Conservation (phyloP, 2,797 vertebrate genomes). For the Lutjanus campechanus region DNA sequence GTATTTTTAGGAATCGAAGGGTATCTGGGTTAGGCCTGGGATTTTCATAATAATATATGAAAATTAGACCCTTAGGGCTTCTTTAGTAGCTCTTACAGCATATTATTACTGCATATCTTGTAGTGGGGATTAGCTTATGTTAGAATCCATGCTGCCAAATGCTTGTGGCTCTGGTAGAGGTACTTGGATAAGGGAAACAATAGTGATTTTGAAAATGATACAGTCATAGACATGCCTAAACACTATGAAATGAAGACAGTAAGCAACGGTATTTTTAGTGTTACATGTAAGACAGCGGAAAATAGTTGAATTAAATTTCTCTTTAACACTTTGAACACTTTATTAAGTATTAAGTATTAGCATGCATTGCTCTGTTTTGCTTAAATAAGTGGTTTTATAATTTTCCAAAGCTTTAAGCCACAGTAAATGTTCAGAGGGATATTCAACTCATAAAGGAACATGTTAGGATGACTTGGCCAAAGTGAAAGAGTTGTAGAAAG, state of each 20-base stretch:
- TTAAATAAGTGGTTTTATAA: background rate
- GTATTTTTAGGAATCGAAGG: slow-evolving; percentile 15
- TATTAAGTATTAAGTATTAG: background rate
- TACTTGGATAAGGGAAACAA: slow-evolving; percentile 20
- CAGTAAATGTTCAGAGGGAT: background rate
- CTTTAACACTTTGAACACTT: background rate
- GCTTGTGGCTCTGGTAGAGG: slow-evolving; percentile 15
- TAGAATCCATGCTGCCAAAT: slow-evolving; percentile 29
- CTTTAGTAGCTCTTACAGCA: slow-evolving; percentile 33
- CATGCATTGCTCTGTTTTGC: background rate
- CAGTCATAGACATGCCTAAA: background rate
- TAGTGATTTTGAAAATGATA: slow-evolving; percentile 24
- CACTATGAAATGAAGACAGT: background rate
- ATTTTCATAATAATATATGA: slow-evolving; percentile 43
- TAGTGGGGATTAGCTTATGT: slow-evolving; percentile 32
- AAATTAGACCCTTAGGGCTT: slow-evolving; percentile 39
- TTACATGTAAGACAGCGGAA: background rate
- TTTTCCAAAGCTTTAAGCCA: background rate
- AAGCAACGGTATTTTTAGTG: background rate
- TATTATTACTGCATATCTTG: slow-evolving; percentile 43
- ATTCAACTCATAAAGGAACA: background rate
- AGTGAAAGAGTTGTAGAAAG: background rate
- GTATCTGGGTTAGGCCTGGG: slow-evolving; percentile 28
- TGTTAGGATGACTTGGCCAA: background rate
- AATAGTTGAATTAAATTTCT: background rate